A percentile compares a stretch with the other conserved stretches of the same genome.
phyloP scores from a whole-genome alignment of 2,797 vertebrate species.

The Hozukius guyotensis region DNA sequence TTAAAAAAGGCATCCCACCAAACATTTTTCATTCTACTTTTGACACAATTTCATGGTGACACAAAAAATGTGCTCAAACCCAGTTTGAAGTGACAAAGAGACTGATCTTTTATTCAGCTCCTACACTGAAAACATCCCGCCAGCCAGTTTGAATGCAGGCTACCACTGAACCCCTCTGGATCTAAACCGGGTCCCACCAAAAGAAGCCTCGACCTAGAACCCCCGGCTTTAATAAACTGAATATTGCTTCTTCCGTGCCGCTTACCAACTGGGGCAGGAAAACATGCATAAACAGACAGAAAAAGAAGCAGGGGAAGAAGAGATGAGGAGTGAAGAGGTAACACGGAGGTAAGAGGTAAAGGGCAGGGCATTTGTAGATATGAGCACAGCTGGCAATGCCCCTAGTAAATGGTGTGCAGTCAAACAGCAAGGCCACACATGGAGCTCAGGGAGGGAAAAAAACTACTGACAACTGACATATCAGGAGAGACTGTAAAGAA shows the following conservation, averaged over 20 bases:
- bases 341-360: slow-evolving; percentile 47
- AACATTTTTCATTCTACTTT: not conserved
- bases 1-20: not conserved
- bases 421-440: slow-evolving; percentile 6
- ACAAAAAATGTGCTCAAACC: not conserved
- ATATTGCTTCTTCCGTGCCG: not conserved
- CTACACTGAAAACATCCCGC: not conserved
- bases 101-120: not conserved
- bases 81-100: not conserved
- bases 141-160: not conserved
- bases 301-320: not conserved
- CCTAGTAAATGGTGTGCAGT: slow-evolving; percentile 13
- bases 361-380: slow-evolving; percentile 4
- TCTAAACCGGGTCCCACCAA: not conserved
- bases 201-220: not conserved
- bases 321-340: slow-evolving; percentile 8
- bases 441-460: not conserved
- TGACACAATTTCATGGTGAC: not conserved
- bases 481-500: not conserved
- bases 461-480: slow-evolving; percentile 5
- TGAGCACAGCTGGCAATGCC: slow-evolving; percentile 7
- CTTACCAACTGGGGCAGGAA: not conserved
- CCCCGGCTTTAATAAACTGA: not conserved
- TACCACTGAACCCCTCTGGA: not conserved
- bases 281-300: not conserved